These are phyloP conservation scores for Pluvianellus socialis DNA, from an alignment of 2,113 vertebrate species.

Conservation along the genomic window DNA sequence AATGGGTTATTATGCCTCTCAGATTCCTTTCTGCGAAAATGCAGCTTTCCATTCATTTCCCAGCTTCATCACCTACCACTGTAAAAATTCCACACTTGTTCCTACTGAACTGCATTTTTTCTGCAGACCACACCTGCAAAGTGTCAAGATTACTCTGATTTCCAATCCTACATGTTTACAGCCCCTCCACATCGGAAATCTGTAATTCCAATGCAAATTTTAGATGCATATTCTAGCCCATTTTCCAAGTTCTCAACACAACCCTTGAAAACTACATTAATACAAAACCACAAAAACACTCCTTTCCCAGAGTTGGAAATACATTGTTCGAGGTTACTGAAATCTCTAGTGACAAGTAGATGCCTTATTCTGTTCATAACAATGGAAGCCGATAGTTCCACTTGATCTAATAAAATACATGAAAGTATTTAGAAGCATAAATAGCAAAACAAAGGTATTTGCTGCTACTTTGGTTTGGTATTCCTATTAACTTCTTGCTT, in stretches of 20 bases:
- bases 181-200: not conserved
- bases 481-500: not conserved
- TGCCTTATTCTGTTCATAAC: not conserved
- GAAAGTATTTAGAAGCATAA: not conserved
- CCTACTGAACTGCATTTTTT: not conserved
- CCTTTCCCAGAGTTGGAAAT: not conserved
- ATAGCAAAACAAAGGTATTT: not conserved
- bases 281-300: not conserved
- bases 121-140: not conserved
- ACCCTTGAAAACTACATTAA: not conserved
- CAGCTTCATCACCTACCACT: not conserved
- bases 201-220: not conserved
- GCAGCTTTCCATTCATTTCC: not conserved
- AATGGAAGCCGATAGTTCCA: rapidly evolving
- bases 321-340: not conserved
- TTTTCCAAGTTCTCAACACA: not conserved
- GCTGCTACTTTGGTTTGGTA: not conserved
- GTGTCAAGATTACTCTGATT: not conserved
- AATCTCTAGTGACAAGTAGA: not conserved
- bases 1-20: not conserved
- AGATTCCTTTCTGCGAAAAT: not conserved
- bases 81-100: not conserved
- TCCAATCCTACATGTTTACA: not conserved
- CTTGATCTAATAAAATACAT: not conserved
- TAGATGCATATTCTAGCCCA: not conserved